Conservation (phyloP, 2,888 invertebrate genomes). For the Eupithecia vulgata region DNA sequence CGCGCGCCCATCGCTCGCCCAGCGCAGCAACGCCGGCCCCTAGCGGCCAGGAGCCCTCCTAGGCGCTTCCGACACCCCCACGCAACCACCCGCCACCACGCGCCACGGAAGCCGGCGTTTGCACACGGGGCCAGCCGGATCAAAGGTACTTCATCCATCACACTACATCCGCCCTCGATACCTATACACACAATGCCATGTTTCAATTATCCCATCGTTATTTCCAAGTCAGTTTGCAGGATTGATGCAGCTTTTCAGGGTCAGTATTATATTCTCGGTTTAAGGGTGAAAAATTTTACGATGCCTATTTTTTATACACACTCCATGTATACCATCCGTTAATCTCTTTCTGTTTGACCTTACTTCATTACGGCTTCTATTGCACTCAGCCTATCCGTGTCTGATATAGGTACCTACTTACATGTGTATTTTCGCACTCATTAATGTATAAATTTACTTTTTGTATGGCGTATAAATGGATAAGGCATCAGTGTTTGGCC, state of each 20-base stretch:
- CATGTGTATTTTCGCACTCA: not conserved
- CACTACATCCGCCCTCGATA: conserved; percentile 63
- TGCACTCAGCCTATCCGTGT: conserved; percentile 37
- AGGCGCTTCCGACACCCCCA: conserved; percentile 72
- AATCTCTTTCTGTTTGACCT: conserved; percentile 68
- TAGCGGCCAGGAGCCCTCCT: conserved; percentile 79
- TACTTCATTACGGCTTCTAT: conserved; percentile 69
- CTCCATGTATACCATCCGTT: conserved; percentile 53
- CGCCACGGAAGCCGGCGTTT: conserved; percentile 75
- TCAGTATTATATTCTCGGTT: not conserved
- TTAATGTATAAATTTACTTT: not conserved
- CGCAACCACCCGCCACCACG: conserved; percentile 63
- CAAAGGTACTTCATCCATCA: conserved; percentile 69
- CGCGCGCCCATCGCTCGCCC: conserved; percentile 75
- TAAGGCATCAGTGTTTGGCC: not conserved
- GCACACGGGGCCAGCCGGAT: conserved; percentile 73
- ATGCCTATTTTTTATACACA: conserved; percentile 42
- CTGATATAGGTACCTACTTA: conserved; percentile 10
- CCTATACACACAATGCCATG: conserved; percentile 58
- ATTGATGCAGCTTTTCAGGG: not conserved
- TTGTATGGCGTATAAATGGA: not conserved
- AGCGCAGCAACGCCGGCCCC: conserved; percentile 81
- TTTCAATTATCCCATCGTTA: conserved; percentile 51
- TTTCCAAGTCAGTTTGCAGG: not conserved
- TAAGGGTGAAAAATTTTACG: not conserved